These are phyloP conservation scores for Anodontia alba DNA, from an alignment of 2,888 invertebrate species.

Conservation along the genomic window DNA sequence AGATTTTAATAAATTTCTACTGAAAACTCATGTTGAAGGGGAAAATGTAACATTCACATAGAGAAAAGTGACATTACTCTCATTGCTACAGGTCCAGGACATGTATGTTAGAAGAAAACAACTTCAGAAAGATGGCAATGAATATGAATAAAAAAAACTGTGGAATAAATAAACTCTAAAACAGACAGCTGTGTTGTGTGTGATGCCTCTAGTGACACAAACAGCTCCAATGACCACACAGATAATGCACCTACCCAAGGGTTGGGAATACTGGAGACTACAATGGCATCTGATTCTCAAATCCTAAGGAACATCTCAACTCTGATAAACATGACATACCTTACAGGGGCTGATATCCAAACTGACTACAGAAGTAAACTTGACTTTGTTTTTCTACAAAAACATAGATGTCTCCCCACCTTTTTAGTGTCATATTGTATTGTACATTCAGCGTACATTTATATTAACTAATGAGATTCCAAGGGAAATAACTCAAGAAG, in stretches of 20 bases:
- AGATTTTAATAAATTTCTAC: background rate
- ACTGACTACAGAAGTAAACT: background rate
- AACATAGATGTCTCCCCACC: too few relatives aligned
- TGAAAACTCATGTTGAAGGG: background rate
- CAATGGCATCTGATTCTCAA: background rate
- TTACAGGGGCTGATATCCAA: background rate
- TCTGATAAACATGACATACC: background rate
- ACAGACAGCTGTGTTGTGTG: background rate
- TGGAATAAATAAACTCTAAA: background rate
- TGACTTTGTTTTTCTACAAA: too few relatives aligned
- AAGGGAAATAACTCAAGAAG: too few relatives aligned
- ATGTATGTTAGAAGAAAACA: background rate
- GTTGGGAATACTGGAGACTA: too few relatives aligned
- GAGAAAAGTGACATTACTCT: background rate
- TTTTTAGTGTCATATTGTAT: too few relatives aligned
- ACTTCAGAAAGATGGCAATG: background rate
- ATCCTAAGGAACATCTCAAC: background rate
- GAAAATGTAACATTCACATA: background rate
- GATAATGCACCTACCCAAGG: background rate
- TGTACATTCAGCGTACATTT: too few relatives aligned
- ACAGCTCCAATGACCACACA: background rate
- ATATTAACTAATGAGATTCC: too few relatives aligned
- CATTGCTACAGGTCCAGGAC: background rate
- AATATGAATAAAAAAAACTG: background rate
- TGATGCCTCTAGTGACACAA: too few relatives aligned